phyloP scores from a whole-genome alignment of 2,888 invertebrate species.

The Hanleya hanleyi region DNA sequence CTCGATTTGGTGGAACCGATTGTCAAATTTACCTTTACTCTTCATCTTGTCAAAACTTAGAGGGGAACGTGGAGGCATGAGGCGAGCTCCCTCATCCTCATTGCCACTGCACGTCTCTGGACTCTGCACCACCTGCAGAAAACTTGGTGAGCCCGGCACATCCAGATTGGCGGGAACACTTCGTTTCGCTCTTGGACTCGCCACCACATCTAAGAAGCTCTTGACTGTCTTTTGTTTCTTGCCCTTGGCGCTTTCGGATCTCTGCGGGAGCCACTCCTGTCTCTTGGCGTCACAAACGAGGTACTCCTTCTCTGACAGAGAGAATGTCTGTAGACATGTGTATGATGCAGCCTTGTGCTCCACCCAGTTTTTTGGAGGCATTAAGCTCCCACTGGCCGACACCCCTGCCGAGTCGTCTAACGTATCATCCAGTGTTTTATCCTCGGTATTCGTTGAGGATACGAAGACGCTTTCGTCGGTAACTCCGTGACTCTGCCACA shows the following conservation, averaged over 20 bases:
- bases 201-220: background rate
- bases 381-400: background rate
- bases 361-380: background rate
- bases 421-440: background rate
- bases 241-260: background rate
- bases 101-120: background rate
- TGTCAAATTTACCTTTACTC: background rate
- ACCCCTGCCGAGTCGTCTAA: background rate
- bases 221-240: background rate
- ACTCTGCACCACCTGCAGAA: background rate
- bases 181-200: background rate
- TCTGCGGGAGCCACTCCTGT: background rate
- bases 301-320: background rate
- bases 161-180: background rate
- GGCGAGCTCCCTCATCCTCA: background rate
- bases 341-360: background rate
- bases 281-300: background rate
- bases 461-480: background rate
- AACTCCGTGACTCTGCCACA: background rate
- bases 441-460: background rate
- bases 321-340: background rate
- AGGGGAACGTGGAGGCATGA: conserved; percentile 18
- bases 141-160: background rate
- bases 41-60: conserved; percentile 30
- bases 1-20: conserved; percentile 59